Conservation (phyloP, 2,113 vertebrate species). For the Syngnathus typhle region DNA sequence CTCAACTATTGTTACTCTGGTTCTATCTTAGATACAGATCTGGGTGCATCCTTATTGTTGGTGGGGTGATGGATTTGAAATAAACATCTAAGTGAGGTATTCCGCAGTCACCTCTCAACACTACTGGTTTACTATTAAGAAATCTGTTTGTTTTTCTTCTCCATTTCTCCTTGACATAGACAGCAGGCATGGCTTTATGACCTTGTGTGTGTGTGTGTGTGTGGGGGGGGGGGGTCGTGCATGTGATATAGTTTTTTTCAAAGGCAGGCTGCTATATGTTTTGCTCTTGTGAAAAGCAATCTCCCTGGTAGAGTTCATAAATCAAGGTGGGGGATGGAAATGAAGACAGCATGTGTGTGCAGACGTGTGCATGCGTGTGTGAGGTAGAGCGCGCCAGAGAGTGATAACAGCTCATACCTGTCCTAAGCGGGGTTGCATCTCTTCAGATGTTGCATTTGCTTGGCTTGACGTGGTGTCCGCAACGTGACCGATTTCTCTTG, state of each 20-base stretch:
- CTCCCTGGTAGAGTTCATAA: constrained; percentile 62
- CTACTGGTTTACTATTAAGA: constrained; percentile 21
- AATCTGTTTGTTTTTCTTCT: constrained; percentile 70
- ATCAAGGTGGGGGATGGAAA: constrained; percentile 58
- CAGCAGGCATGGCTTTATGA: constrained; percentile 45
- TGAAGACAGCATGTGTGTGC: constrained; percentile 8
- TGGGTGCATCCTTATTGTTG: neutral
- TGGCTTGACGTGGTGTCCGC: constrained; percentile 17
- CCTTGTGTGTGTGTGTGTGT: constrained; percentile 27
- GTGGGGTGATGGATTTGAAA: neutral
- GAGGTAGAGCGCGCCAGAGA: neutral
- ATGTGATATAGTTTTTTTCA: constrained; percentile 15
- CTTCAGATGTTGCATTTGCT: constrained; percentile 27
- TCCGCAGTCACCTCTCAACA: constrained; percentile 14
- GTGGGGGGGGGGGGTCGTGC: constrained; percentile 23
- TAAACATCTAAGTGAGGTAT: constrained; percentile 33
- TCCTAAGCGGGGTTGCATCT: constrained; percentile 1
- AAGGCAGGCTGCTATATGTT: constrained; percentile 41
- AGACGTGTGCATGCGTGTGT: neutral
- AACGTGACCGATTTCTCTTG: constrained; percentile 26
- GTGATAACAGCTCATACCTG: neutral
- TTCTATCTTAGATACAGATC: neutral
- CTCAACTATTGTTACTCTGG: neutral
- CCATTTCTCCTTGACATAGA: constrained; percentile 67
- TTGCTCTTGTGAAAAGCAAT: constrained; percentile 61